Evolutionary conservation across 2,888 invertebrate genomes (phyloP).

Genomic region (Epinotia ramella): DNA sequence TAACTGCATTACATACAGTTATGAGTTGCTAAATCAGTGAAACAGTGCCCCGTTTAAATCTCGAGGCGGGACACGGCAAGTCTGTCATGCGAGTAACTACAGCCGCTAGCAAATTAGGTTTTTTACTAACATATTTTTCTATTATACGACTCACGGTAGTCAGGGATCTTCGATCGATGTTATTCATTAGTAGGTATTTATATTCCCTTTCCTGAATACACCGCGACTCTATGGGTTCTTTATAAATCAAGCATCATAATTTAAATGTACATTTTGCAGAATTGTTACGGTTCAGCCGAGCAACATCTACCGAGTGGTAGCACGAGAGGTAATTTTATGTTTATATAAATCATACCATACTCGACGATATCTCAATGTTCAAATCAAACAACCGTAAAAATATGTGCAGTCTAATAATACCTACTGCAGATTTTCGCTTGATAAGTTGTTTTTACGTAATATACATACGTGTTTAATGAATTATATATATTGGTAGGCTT

Average conservation of each 20-base stretch:
- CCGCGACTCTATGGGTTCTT: background rate
- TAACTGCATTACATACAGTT: background rate
- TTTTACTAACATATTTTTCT: slow-evolving; percentile 49
- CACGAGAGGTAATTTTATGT: background rate
- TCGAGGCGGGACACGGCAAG: slow-evolving; percentile 39
- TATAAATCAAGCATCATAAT: background rate
- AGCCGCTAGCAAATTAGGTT: slow-evolving; percentile 51
- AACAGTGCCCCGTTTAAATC: slow-evolving; percentile 36
- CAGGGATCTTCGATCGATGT: slow-evolving; percentile 31
- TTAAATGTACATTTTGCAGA: background rate
- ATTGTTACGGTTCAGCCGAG: background rate
- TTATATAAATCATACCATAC: background rate
- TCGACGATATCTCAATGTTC: background rate
- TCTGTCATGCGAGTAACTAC: slow-evolving; percentile 54
- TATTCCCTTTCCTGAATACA: background rate
- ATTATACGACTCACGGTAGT: slow-evolving; percentile 43
- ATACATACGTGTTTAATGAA: background rate
- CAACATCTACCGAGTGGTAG: background rate
- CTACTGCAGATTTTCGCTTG: background rate
- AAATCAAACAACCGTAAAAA: slow-evolving; percentile 11
- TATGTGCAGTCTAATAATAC: background rate
- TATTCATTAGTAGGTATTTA: background rate
- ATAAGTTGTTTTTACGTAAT: slow-evolving; percentile 5
- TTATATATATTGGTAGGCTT: background rate
- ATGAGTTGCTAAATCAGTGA: slow-evolving; percentile 17